Evolutionary conservation across 2,113 vertebrate species (phyloP).

Genomic region (Psittacara wagleri): DNA sequence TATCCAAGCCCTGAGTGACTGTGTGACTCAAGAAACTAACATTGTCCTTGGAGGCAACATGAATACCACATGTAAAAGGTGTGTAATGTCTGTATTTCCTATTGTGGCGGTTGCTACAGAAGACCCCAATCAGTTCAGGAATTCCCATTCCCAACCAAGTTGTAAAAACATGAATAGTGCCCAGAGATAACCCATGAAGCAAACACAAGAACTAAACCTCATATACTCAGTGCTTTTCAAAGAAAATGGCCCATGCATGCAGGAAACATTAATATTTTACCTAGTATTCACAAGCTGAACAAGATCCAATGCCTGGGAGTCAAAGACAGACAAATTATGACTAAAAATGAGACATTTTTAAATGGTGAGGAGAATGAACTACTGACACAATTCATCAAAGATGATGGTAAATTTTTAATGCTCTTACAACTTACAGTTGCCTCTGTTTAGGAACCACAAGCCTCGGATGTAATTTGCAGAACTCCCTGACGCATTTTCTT

Average conservation of each 20-base stretch:
- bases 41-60: rapidly evolving
- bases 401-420: neutral
- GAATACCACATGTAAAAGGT: neutral
- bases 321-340: neutral
- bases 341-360: neutral
- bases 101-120: neutral
- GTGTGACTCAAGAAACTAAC: neutral
- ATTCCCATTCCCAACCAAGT: neutral
- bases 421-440: neutral
- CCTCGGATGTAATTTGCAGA: neutral
- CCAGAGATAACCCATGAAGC: neutral
- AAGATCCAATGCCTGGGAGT: neutral
- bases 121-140: neutral
- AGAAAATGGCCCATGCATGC: neutral
- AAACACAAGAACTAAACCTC: neutral
- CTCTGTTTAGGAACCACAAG: neutral
- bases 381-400: neutral
- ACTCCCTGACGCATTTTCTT: neutral
- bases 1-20: neutral
- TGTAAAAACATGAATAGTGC: neutral
- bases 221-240: neutral
- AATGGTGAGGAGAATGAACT: neutral
- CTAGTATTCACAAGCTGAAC: neutral
- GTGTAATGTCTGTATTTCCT: neutral
- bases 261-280: neutral